Base-by-base conservation (phyloP, 2,888 invertebrate genomes). In the Acanthopleura granulata region DNA sequence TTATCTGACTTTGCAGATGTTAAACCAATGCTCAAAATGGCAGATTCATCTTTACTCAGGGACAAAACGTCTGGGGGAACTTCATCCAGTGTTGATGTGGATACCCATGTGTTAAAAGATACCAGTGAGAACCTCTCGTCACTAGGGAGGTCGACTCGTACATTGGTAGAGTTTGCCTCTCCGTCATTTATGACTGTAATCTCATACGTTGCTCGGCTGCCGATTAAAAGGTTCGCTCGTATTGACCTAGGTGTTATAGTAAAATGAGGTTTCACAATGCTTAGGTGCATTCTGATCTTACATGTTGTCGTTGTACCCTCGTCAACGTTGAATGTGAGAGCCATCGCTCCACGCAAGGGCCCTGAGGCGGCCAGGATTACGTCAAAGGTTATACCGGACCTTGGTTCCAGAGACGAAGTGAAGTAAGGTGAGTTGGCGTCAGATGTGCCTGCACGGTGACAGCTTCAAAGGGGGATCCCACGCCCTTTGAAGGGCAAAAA, bases 101-200 rank as follows among this genome's bases (percentile, higher is more conserved):
- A 40, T 9, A 40, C 3, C 3, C 40, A 9, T 29, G 22, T 78
- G 0, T 79, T 77, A 75, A 83, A 81, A 40, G 80, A 77, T 14
- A 79, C 75, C 4, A 84, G 22, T 12, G 79, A 78, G 0, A 84
- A n/a, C 27, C 80, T 70, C 4, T 74, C 29, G 25, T 79, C 81
- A 27, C 57, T 78, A 22, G 83, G 82, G 25, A 83, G 62, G 16
- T 72, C 49, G 30, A 77, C 66, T 66, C 27, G 71, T 1, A 83
- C 74, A 78, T 78, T 75, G 22, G 70, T 78, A 1, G 84, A 83
- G 14, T 76, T 40, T 0, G 80, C 76, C n/a, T 79, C 75, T 57
- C 84, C 84, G 30, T 72, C 72, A 70, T 84, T 84, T 22, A 75
- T 78, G 4, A 84, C 72, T 25, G 74, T 75, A 6, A 83, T 69